Evolutionary conservation across 2,888 invertebrate genomes (phyloP), one percentile per base, ranked within the genome.

Genomic region (Cephus rjabovi): DNA sequence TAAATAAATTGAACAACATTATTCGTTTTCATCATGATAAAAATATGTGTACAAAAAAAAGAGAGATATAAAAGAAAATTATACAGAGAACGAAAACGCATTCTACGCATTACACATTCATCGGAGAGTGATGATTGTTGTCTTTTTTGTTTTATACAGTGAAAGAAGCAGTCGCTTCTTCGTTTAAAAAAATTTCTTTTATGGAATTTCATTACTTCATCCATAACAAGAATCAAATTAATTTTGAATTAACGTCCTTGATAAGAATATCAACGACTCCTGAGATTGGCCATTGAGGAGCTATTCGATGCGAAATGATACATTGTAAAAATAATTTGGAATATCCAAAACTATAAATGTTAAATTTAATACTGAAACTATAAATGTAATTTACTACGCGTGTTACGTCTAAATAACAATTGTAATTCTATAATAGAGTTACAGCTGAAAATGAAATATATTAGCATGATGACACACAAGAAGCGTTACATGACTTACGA

Each of bases 1-100:
- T 86, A 91, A 91, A 91, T 88, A 90, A 90, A 90, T 89, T 86
- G 82, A 83, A 87, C 79, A 86, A 85, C 83, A 89, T 89, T 90
- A 87, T 86, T 88, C 79, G 75, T 80, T 83, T 74, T 75, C 56
- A 68, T 56, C 9, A 74, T 34, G 70, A 75, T 70, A 71, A n/a
- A 77, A 73, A 23, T 81, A 12, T 35, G 79, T 75, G 31, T 76
- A 68, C 35, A 75, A 34, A 81, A 81, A 83, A 78, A 74, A 34
- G 33, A 37, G 75, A 68, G 74, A 30, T 31, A 76, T 37, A 76
- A 76, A 70, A 75, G 69, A 77, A 11, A 75, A 69, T 73, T 30
- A 75, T 75, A 76, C n/a, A 78, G 40, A 70, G 68, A 79, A 33
- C 35, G 12, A 40, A 31, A 75, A 40, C 11, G 23, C 23, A 31